Evolutionary conservation across 2,113 vertebrate species (phyloP).

Genomic region (Beaufortia kweichowensis): DNA sequence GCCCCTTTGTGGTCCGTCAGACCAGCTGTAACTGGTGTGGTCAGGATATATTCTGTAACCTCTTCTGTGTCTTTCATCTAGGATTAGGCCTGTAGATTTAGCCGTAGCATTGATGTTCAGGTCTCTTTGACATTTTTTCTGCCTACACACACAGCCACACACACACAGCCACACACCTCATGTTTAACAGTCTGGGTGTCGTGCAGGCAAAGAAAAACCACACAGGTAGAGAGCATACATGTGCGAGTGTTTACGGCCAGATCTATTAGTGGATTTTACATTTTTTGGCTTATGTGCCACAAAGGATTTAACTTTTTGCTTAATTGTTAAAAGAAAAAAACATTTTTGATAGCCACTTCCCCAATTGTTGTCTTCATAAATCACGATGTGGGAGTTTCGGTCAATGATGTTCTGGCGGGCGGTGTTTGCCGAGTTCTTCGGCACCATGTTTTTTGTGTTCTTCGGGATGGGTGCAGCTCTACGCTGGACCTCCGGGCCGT

Average conservation of each 20-base stretch:
- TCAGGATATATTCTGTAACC: slow-evolving; percentile 60
- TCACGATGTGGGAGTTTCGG: slow-evolving; percentile 91
- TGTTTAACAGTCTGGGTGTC: slow-evolving; percentile 69
- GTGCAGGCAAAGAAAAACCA: slow-evolving; percentile 62
- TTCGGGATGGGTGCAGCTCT: slow-evolving; percentile 88
- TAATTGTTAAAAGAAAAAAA: slow-evolving; percentile 57
- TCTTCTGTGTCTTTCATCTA: slow-evolving; percentile 65
- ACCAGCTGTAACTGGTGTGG: slow-evolving; percentile 72
- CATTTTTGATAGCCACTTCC: slow-evolving; percentile 34
- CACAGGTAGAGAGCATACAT: slow-evolving; percentile 57
- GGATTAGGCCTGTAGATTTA: slow-evolving; percentile 57
- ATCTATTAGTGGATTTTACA: background rate
- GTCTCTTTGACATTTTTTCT: slow-evolving; percentile 61
- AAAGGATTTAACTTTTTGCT: slow-evolving; percentile 8
- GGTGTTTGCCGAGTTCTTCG: slow-evolving; percentile 90
- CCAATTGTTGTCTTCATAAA: slow-evolving; percentile 42
- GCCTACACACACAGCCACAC: slow-evolving; percentile 54
- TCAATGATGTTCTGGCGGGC: slow-evolving; percentile 95
- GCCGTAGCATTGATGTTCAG: slow-evolving; percentile 63
- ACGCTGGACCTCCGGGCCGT: slow-evolving; percentile 83
- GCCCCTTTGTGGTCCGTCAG: slow-evolving; percentile 73
- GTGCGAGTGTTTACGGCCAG: slow-evolving; percentile 30
- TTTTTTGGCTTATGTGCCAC: background rate
- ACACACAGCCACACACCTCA: slow-evolving; percentile 62
- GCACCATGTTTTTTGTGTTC: slow-evolving; percentile 91